Percentiles rank a stretch among this genome's conserved stretches.
Evolutionary conservation across 2,113 vertebrate genomes (phyloP).

Genomic region (Zapus hudsonius): DNA sequence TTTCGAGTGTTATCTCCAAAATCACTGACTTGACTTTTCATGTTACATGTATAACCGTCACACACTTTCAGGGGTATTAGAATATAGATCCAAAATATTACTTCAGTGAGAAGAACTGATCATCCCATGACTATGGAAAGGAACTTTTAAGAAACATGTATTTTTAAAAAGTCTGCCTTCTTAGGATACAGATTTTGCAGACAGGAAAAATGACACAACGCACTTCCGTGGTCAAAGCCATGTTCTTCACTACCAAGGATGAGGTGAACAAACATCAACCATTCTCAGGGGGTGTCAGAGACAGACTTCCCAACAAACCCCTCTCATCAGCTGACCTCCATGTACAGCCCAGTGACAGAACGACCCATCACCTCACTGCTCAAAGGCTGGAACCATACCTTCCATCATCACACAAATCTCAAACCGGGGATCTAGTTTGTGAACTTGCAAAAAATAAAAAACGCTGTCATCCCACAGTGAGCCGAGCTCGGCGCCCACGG

Average conservation of each 20-base stretch:
- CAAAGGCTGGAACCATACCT: background rate
- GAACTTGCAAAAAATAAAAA: conserved; percentile 32
- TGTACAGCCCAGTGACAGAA: background rate
- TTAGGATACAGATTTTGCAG: background rate
- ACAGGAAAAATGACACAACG: conserved; percentile 23
- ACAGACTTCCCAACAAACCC: conserved; percentile 30
- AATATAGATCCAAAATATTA: conserved; percentile 6
- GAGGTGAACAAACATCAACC: background rate
- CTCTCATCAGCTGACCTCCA: background rate
- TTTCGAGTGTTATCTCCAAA: conserved; percentile 7
- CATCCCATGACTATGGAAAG: background rate
- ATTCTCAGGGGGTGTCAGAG: background rate
- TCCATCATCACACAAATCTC: conserved; percentile 10
- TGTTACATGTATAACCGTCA: background rate
- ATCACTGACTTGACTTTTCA: conserved; percentile 18
- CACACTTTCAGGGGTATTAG: background rate
- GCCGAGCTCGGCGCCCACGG: background rate
- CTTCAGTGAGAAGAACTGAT: background rate
- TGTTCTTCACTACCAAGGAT: conserved; percentile 17
- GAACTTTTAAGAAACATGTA: conserved; percentile 37
- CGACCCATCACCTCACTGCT: background rate
- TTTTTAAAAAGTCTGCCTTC: conserved; percentile 28
- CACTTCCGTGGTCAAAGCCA: background rate
- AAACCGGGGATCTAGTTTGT: background rate
- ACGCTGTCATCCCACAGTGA: background rate